Conservation (phyloP, 2,888 invertebrate genomes). For the Serripes groenlandicus region DNA sequence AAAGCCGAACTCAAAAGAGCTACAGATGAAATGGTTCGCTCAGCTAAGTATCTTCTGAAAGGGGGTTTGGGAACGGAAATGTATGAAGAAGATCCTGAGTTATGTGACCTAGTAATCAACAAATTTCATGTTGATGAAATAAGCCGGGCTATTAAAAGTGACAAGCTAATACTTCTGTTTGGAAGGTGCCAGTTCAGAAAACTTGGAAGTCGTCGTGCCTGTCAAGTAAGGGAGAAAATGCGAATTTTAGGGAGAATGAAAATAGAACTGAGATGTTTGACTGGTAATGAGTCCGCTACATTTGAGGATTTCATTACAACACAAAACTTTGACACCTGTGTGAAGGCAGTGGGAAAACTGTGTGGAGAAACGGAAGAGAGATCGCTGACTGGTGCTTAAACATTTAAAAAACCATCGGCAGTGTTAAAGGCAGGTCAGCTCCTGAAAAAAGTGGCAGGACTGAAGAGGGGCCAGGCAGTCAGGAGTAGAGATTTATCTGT, state of each 20-base stretch:
- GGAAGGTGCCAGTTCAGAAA: slow-evolving; percentile 34
- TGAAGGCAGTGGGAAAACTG: slow-evolving; percentile 32
- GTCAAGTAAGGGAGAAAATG: slow-evolving; percentile 39
- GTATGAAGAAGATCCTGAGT: not conserved
- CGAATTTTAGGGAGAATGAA: slow-evolving; percentile 37
- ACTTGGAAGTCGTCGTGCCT: slow-evolving; percentile 34
- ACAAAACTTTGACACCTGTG: slow-evolving; percentile 28
- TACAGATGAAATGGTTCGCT: not conserved
- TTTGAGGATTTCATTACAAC: slow-evolving; percentile 33
- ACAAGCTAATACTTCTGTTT: slow-evolving; percentile 24
- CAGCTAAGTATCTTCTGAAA: not conserved
- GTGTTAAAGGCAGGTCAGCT: slow-evolving; percentile 40
- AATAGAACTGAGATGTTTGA: slow-evolving; percentile 23
- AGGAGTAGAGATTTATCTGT: slow-evolving; percentile 16
- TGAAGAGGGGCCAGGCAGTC: slow-evolving; percentile 46
- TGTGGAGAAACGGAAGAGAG: slow-evolving; percentile 17
- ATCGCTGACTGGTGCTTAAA: slow-evolving; percentile 37
- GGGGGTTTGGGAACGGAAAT: not conserved
- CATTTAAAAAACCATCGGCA: slow-evolving; percentile 37
- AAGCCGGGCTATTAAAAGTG: slow-evolving; percentile 28
- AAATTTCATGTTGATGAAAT: not conserved
- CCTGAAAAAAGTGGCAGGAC: slow-evolving; percentile 30
- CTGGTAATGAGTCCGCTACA: slow-evolving; percentile 11
- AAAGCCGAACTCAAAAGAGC: not conserved
- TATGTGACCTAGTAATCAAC: not conserved